A percentile compares a stretch with the other conserved stretches of the same genome.
Evolutionary conservation across 2,113 vertebrate genomes (phyloP).

Genomic region (Recurvirostra avosetta): DNA sequence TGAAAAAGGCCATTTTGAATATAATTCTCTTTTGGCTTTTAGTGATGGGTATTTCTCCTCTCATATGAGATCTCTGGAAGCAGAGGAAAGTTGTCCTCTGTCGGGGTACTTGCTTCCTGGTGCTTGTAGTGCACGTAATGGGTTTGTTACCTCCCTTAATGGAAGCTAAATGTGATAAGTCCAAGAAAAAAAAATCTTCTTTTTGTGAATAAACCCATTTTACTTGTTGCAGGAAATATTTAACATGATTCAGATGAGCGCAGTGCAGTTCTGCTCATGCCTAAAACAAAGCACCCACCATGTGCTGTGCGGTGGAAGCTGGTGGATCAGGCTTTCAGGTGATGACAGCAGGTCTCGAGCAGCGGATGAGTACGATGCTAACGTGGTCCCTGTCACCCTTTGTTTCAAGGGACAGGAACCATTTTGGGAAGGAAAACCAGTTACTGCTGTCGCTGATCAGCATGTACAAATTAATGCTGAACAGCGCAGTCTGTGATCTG

Average conservation of each 20-base stretch:
- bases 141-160: neutral
- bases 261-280: neutral
- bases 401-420: neutral
- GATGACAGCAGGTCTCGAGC: neutral
- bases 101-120: neutral
- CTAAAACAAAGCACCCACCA: neutral
- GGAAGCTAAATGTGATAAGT: neutral
- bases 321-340: neutral
- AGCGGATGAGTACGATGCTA: too few relatives aligned
- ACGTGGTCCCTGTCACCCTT: neutral
- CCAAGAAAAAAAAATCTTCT: neutral
- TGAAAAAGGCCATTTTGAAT: neutral
- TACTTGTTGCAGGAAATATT: neutral
- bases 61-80: neutral
- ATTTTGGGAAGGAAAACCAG: neutral
- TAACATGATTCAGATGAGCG: rapidly evolving
- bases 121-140: rapidly evolving
- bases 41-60: neutral
- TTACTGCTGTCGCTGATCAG: neutral
- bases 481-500: neutral
- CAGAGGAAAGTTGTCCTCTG: neutral
- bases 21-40: neutral
- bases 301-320: neutral
- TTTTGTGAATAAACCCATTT: neutral
- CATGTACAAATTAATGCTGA: neutral